phyloP scores from a whole-genome alignment of 2,113 vertebrate genomes.

The Polypterus bichir region DNA sequence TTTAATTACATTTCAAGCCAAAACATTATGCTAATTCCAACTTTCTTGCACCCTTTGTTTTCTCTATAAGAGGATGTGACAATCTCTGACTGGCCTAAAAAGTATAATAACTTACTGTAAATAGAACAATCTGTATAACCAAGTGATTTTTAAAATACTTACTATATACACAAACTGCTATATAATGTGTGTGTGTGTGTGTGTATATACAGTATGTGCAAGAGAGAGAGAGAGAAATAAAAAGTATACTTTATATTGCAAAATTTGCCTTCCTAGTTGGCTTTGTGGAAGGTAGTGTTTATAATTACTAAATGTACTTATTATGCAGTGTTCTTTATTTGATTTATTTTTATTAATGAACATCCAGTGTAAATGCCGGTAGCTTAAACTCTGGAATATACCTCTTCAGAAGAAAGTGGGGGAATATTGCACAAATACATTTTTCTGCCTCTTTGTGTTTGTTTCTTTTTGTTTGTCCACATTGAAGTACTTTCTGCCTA shows the following conservation, averaged over 20 bases:
- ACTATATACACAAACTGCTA: too few species aligned
- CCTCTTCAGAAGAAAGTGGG: too few species aligned
- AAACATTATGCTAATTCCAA: constrained; percentile 58
- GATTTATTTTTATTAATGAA: constrained; percentile 47
- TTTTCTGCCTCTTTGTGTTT: too few species aligned
- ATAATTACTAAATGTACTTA: constrained; percentile 51
- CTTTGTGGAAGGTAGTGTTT: constrained; percentile 31
- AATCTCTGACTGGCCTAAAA: constrained; percentile 16
- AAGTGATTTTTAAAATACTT: too few species aligned
- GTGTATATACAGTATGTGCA: too few species aligned
- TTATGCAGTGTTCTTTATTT: constrained; percentile 3
- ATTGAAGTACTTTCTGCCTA: too few species aligned
- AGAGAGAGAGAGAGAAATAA: too few species aligned
- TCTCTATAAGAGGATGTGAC: constrained; percentile 30
- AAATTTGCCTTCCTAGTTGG: too few species aligned
- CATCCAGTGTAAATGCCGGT: constrained; percentile 40
- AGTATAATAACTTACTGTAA: constrained; percentile 17
- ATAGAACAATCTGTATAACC: constrained; percentile 2
- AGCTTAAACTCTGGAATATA: not conserved
- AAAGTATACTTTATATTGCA: too few species aligned
- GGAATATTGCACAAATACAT: too few species aligned
- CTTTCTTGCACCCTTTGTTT: constrained; percentile 51
- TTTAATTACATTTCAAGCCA: constrained; percentile 63
- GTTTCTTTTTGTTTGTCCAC: too few species aligned
- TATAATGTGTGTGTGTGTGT: too few species aligned